Base-by-base conservation (phyloP, 2,113 vertebrate species). In the Seriola dumerili region DNA sequence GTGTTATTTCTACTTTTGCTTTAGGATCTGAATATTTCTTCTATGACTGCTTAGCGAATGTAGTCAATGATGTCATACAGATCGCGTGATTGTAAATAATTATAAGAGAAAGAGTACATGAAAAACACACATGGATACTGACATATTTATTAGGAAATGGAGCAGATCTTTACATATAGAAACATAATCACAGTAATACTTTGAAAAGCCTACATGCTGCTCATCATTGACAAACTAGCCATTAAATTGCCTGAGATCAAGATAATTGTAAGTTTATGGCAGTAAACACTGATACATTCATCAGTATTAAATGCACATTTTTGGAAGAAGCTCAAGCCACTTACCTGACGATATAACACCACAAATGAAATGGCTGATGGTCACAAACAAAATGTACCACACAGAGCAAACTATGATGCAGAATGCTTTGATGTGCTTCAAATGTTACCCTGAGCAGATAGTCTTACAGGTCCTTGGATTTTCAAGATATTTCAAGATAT, bases 251-350 rank as follows among this genome's bases (percentile, higher is more conserved):
- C 88, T 90, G 89, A 91, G 84, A 73, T 88, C 57, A 84, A 87
- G 63, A 84, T 80, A 88, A 68, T 69, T 86, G 81, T 77, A 83
- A 75, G 84, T 92, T 88, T 76, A 80, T 89, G 90, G 80, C 90
- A 91, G 88, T 91, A 90, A 91, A 93, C 80, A 89, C 62, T 80
- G 67, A 93, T 93, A 94, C 91, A 93, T 93, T 94, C 92, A 85
- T 93, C 76, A 85, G 91, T 84, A 89, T 89, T 80, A 92, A 92
- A 93, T 88, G 89, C 91, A 92, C 61, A 73, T 84, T 79, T 87
- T 80, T 74, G 65, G 70, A 88, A 80, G 69, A 81, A 81, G 78
- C 44, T 76, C 77, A 9, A 89, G 81, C 69, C 68, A 90, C 75
- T 79, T 76, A 90, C 72, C 73, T 75, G 64, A 81, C 72, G 62